These are phyloP conservation scores for Muscicapa adusta DNA, from an alignment of 2,113 vertebrate species.

Conservation along the genomic window DNA sequence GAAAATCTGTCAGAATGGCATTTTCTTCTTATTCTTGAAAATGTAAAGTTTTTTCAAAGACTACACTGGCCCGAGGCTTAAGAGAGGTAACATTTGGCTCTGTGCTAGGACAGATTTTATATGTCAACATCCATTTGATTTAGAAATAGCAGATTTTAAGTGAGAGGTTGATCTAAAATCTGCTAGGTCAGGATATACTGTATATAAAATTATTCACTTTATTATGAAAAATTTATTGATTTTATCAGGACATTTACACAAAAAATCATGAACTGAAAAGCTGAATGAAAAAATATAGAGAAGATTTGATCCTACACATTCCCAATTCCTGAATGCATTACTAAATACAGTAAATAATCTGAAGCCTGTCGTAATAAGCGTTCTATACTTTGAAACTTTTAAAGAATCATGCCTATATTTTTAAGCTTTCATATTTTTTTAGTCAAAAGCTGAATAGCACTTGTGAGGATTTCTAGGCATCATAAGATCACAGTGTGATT, in stretches of 20 bases:
- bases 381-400: neutral
- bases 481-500: neutral
- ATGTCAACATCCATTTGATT: neutral
- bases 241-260: neutral
- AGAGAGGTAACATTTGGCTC: constrained; percentile 4
- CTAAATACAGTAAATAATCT: neutral
- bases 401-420: neutral
- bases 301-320: neutral
- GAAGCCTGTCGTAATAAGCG: neutral
- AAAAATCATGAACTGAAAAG: neutral
- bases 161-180: neutral
- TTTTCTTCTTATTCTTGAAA: constrained; percentile 1
- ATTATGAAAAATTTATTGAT: neutral
- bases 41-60: neutral
- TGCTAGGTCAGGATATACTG: neutral
- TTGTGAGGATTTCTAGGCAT: neutral
- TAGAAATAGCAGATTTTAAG: neutral
- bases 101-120: neutral
- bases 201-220: neutral
- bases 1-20: neutral
- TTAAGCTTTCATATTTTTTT: neutral
- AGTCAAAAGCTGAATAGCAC: neutral
- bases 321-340: neutral
- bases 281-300: neutral
- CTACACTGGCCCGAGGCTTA: neutral